These are phyloP conservation scores for Trachelipus rathkii DNA, from an alignment of 1,140 invertebrate species.

Conservation along the genomic window DNA sequence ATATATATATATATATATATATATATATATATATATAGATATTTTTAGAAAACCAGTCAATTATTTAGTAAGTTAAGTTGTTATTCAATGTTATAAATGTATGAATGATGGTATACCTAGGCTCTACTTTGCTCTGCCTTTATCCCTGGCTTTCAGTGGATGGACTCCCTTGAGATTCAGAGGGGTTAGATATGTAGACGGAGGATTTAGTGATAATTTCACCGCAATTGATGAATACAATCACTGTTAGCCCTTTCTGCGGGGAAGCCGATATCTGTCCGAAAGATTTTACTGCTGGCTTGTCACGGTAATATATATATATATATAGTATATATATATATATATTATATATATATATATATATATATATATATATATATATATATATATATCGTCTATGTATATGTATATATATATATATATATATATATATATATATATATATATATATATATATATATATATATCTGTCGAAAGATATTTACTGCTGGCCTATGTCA, in stretches of 20 bases:
- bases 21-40: no score
- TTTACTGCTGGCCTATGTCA: no score
- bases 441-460: no score
- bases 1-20: no score
- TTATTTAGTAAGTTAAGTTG: no score
- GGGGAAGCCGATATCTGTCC: slow-evolving; percentile 98
- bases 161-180: slow-evolving; percentile 81
- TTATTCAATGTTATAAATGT: no score
- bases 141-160: slow-evolving; percentile 94
- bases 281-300: slow-evolving; percentile 57
- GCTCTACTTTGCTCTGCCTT: slow-evolving; percentile 89
- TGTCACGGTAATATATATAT: not conserved
- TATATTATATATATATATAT: no score
- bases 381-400: no score
- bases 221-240: slow-evolving; percentile 87
- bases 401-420: not conserved
- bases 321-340: no score
- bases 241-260: slow-evolving; percentile 95
- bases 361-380: no score
- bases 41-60: no score
- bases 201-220: slow-evolving; percentile 94
- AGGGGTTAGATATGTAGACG: slow-evolving; percentile 91
- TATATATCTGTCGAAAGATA: no score
- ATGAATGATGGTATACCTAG: slow-evolving; percentile 51
- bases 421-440: not conserved